phyloP scores from a whole-genome alignment of 35 echinoderm and acorn worm genomes.

The Hemicentrotus pulcherrimus region DNA sequence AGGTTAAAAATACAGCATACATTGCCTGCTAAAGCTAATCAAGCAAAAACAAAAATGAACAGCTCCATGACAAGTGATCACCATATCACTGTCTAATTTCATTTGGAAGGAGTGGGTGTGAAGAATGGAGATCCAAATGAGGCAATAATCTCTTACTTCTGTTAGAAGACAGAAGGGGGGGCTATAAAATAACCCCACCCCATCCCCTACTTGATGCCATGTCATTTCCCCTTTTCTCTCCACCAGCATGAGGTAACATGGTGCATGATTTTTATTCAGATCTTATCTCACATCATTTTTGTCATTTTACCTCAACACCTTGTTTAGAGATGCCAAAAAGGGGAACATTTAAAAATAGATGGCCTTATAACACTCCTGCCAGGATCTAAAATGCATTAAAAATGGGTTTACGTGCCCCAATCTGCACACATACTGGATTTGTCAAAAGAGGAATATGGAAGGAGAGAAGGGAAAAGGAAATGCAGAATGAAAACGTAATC shows the following conservation, averaged over 20 bases:
- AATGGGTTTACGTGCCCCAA: not conserved
- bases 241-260: not conserved
- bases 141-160: too few species aligned
- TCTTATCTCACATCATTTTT: not conserved
- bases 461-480: not conserved
- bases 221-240: not conserved
- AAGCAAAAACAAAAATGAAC: too few species aligned
- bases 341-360: not conserved
- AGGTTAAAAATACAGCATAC: too few species aligned
- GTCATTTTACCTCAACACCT: slow-evolving; percentile 2
- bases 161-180: too few species aligned
- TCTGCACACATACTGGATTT: too few species aligned
- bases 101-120: too few species aligned
- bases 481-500: not conserved
- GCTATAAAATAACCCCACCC: not conserved
- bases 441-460: not conserved
- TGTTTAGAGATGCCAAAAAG: not conserved
- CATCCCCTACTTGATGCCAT: not conserved
- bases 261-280: not conserved
- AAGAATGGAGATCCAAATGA: too few species aligned
- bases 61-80: too few species aligned
- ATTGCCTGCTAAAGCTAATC: too few species aligned
- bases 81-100: too few species aligned
- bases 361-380: not conserved
- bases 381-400: not conserved